Percentiles rank a stretch among this genome's conserved stretches.
Evolutionary conservation across 2,888 invertebrate genomes (phyloP).

Genomic region (Polietes domitor): DNA sequence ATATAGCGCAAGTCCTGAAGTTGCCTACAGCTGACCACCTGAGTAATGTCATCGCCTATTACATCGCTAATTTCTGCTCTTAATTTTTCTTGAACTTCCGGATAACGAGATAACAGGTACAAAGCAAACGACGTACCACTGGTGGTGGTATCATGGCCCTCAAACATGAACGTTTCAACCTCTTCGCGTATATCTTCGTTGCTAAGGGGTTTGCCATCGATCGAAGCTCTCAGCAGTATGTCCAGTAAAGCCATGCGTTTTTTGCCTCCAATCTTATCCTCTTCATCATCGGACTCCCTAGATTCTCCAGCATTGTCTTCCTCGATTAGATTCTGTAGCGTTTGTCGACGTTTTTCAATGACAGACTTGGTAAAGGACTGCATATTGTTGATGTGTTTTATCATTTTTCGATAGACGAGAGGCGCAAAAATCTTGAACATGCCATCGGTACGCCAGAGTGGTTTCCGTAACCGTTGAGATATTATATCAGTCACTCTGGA

Average conservation of each 20-base stretch:
- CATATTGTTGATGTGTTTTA: constrained; percentile 53
- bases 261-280: constrained; percentile 81
- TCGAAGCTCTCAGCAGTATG: constrained; percentile 83
- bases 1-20: constrained; percentile 78
- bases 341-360: constrained; percentile 70
- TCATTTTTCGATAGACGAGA: constrained; percentile 54
- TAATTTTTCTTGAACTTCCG: constrained; percentile 72
- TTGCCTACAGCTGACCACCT: constrained; percentile 69
- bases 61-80: constrained; percentile 73
- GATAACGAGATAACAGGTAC: constrained; percentile 74
- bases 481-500: constrained; percentile 73
- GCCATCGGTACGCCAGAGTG: constrained; percentile 74
- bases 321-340: constrained; percentile 65
- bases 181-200: constrained; percentile 85
- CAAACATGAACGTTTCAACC: constrained; percentile 86
- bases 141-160: constrained; percentile 79
- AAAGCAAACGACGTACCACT: constrained; percentile 75
- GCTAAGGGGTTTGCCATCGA: constrained; percentile 83
- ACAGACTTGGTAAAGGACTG: constrained; percentile 76
- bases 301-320: constrained; percentile 36
- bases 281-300: constrained; percentile 44
- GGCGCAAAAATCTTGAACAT: constrained; percentile 72
- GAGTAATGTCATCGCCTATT: constrained; percentile 71
- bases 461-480: constrained; percentile 72
- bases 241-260: constrained; percentile 86